Evolutionary conservation across 2,888 invertebrate species (phyloP), one percentile per base, ranked within the genome.

Genomic region (Leucophora obtusa): DNA sequence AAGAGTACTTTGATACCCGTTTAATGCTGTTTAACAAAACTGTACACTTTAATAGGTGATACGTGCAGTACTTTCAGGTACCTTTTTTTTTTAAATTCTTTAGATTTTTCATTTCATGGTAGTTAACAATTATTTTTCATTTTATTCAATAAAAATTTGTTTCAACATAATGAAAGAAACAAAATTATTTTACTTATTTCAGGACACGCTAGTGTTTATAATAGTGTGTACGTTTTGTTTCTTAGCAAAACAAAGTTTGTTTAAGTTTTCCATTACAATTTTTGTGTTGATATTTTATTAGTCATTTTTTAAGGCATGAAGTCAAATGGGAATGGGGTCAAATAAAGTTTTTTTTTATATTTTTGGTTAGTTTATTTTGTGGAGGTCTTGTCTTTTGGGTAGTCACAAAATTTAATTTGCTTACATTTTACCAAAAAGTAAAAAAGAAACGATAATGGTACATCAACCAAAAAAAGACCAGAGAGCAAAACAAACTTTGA

Each of bases 401-500:
- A 79, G 65, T 65, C 74, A 54, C 28, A 75, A 54, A 66, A 71
- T 79, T 74, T 79, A 68, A 75, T 71, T 75, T 71, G 35, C 47
- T 56, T 62, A 47, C 58, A 38, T 75, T 66, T 58, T 70, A 74
- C 47, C 8, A 43, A 28, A 51, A 75, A 68, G 10, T n/a, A 24
- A 53, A 28, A 70, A 1, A 63, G 14, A 50, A 54, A 24, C 18
- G 1, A 43, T 11, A 69, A 58, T 17, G 58, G n/a, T 33, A 38
- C 38, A 38, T 14, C 24, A 56, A 14, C 24, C n/a, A 47, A 70
- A 56, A n/a, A 50, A 60, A 38, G 11, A 38, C 38, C 21, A 70
- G 17, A 43, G 35, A 60, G 53, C 43, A 54, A n/a, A n/a, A 63
- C 47, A 56, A 54, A 72, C 63, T 68, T 72, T 24, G 56, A 60